Percentiles rank a stretch among this genome's conserved stretches.
These are phyloP conservation scores for Struthio camelus DNA, from an alignment of 2,113 vertebrate genomes.

Conservation along the genomic window DNA sequence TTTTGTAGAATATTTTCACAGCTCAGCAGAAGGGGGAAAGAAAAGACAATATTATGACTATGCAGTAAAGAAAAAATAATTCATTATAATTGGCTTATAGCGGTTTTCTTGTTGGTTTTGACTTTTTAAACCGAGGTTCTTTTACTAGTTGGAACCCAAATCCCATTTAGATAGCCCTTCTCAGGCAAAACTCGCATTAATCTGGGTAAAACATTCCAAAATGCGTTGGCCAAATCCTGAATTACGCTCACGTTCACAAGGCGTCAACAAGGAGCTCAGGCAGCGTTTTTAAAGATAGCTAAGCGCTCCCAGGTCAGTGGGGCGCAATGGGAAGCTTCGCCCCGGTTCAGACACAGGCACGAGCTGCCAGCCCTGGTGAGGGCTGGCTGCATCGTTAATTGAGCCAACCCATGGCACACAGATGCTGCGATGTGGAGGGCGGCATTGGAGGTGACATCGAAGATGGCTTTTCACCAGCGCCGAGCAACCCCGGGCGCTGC, in stretches of 20 bases:
- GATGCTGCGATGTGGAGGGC: too few relatives aligned
- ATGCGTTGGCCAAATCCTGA: neutral
- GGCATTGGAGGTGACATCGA: too few relatives aligned
- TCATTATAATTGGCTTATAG: neutral
- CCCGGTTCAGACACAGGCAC: neutral
- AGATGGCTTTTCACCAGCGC: neutral
- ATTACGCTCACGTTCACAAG: neutral
- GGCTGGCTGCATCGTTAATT: fast-evolving
- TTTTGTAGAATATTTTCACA: slow-evolving; percentile 48
- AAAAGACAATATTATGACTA: slow-evolving; percentile 22
- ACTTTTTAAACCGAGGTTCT: neutral
- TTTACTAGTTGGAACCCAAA: neutral
- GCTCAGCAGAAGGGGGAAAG: slow-evolving; percentile 47
- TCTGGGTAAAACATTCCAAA: neutral
- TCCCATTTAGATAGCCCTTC: neutral
- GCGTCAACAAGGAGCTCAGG: neutral
- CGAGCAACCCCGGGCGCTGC: neutral
- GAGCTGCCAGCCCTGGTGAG: neutral
- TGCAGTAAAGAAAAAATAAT: slow-evolving; percentile 1
- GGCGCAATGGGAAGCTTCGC: neutral
- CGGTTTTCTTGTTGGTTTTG: neutral
- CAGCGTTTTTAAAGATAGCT: too few relatives aligned
- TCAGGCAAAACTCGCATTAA: neutral
- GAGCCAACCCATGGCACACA: fast-evolving
- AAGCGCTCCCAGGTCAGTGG: fast-evolving